A percentile compares a stretch with the other conserved stretches of the same genome.
These are phyloP conservation scores for Melanogrammus aeglefinus DNA, from an alignment of 2,797 vertebrate genomes.

Conservation along the genomic window DNA sequence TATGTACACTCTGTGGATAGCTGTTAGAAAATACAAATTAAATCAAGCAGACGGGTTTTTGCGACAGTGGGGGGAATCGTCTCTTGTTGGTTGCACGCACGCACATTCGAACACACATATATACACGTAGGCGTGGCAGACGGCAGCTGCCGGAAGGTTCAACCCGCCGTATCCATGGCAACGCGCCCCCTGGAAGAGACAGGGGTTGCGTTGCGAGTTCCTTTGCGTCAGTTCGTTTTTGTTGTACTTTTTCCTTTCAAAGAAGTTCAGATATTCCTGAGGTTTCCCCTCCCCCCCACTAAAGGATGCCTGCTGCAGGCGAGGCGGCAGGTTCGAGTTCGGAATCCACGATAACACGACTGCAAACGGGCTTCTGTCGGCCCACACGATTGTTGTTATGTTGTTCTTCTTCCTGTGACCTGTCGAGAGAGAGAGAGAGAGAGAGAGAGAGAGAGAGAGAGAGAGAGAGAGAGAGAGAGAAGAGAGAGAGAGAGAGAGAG, in stretches of 20 bases:
- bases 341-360: not conserved
- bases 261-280: not conserved
- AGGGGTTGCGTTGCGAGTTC: not conserved
- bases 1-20: not conserved
- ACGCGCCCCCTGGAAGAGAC: not conserved
- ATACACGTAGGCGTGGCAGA: not conserved
- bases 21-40: not conserved
- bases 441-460: too few species aligned
- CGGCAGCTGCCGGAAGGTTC: not conserved
- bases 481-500: too few species aligned
- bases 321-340: not conserved
- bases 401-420: too few species aligned
- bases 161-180: not conserved
- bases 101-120: not conserved
- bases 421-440: too few species aligned
- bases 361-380: not conserved
- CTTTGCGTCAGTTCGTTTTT: not conserved
- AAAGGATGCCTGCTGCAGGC: not conserved
- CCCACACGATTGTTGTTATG: not conserved
- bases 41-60: too few species aligned
- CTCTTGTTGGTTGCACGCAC: not conserved
- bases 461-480: too few species aligned
- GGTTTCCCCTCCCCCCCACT: not conserved
- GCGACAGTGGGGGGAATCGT: not conserved
- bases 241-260: not conserved